These are phyloP conservation scores for Poeciliopsis prolifica DNA, from an alignment of 2,113 vertebrate genomes.

Conservation along the genomic window DNA sequence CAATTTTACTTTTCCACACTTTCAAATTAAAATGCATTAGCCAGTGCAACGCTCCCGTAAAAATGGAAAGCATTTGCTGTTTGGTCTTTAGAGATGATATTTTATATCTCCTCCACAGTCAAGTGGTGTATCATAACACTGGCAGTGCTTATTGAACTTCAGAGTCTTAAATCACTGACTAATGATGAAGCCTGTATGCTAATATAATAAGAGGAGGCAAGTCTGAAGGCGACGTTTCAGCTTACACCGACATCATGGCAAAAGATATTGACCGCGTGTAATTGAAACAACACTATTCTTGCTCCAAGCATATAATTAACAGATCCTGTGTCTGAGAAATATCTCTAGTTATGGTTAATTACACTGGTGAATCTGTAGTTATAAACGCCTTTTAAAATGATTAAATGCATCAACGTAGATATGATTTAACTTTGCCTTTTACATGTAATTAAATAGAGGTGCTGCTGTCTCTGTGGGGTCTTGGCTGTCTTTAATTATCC, in stretches of 20 bases:
- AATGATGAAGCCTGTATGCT: conserved; percentile 65
- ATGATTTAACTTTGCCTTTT: conserved; percentile 12
- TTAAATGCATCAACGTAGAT: conserved; percentile 33
- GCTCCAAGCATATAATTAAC: conserved; percentile 68
- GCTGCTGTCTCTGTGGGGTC: background rate
- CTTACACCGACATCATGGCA: conserved; percentile 69
- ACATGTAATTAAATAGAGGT: conserved; percentile 22
- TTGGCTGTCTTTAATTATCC: background rate
- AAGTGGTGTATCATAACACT: conserved; percentile 12
- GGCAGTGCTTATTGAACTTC: conserved; percentile 38
- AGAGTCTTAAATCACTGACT: conserved; percentile 47
- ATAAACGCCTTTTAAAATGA: conserved; percentile 36
- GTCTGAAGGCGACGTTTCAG: conserved; percentile 51
- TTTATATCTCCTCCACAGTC: conserved; percentile 12
- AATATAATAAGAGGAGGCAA: conserved; percentile 69
- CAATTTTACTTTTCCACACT: background rate
- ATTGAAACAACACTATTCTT: conserved; percentile 61
- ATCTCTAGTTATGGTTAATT: conserved; percentile 57
- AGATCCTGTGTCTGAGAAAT: conserved; percentile 70
- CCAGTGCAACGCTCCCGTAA: background rate
- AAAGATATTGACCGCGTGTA: conserved; percentile 68
- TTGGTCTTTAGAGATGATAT: background rate
- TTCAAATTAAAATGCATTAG: background rate
- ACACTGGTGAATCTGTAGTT: conserved; percentile 27
- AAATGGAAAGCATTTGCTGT: background rate